Base-by-base conservation (phyloP, 2,113 vertebrate genomes). In the Micromys minutus region DNA sequence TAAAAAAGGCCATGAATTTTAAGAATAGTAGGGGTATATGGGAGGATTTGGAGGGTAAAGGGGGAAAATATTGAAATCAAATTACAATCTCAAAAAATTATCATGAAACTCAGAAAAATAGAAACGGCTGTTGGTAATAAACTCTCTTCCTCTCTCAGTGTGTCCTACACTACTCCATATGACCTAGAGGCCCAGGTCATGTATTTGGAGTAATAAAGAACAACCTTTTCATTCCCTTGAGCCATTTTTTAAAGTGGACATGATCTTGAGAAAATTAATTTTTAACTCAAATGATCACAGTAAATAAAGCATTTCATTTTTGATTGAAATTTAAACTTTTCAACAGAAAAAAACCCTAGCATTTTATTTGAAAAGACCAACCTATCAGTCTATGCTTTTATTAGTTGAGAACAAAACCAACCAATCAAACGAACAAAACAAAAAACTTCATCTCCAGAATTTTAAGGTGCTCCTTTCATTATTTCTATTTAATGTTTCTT, bases 401-500 rank as follows among this genome's bases (percentile, higher is more conserved):
- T 93, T 90, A 81, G 72, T 77, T 90, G 11, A 8, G 65, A n/a
- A 8, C 81, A n/a, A n/a, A n/a, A n/a, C n/a, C n/a, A n/a, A n/a
- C n/a, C n/a, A n/a, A n/a, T n/a, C n/a, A n/a, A n/a, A n/a, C n/a
- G n/a, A n/a, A n/a, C n/a, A n/a, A n/a, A n/a, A n/a, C n/a, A 74
- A 94, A 94, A 89, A 61, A 34, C 11, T 65, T 72, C 16, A 17
- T n/a, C 55, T 95, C 83, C 34, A 63, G 86, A 93, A 36, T 52
- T 90, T 87, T 86, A 84, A 74, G 92, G 55, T 16, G n/a, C 69
- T 80, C 57, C 3, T 84, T 36, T 90, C 90, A 85, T 57, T 86
- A 87, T 79, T 87, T 95, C n/a, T 75, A 75, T 96, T 39, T 50
- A 74, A 86, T 86, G 86, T 45, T 88, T 86, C 90, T 95, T 57